Evolutionary conservation across 1,140 invertebrate species (phyloP), one percentile per base, ranked within the genome.

Genomic region (Lasioglossum baleicum): DNA sequence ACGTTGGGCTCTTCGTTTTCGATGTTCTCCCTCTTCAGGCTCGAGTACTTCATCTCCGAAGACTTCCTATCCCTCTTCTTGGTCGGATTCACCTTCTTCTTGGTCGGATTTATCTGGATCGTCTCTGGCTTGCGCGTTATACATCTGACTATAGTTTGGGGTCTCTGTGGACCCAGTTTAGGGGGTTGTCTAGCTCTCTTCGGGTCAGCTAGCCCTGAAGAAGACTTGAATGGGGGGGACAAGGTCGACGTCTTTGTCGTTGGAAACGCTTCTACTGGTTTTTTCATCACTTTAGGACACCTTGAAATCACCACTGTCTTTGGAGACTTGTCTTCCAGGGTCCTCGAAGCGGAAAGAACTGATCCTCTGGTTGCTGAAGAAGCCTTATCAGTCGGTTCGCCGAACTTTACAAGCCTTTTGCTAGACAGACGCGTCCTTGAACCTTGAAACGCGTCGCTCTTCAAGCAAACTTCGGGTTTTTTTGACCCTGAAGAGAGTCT

Each of bases 231-330:
- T 8, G 63, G 60, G 31, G 63, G 60, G 31, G 81, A 60, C 7
- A 87, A 83, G 10, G 13, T 66, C 0, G 35, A 70, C 0, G 79
- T 48, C 0, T 78, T 84, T 26, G 31, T n/a, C 2, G 31, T 20
- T 7, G 63, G 13, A 42, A 53, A 44, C 20, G 67, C 56, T 7
- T 73, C 64, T 2, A 10, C 1, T 15, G 77, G 68, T 78, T 90
- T 92, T 40, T 90, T 83, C n/a, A 93, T 78, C 20, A 93, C 82
- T 75, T 94, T 92, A 75, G 90, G 93, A 0, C 93, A 94, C 87
- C 93, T 94, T 6, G 93, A 88, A 10, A 93, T 93, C 60, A 94
- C 92, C 0, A 92, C 90, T 0, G 93, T 91, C 8, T 93, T 93
- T 17, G 93, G 42, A 0, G 90, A 86, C 88, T 94, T 94, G 35